These are phyloP conservation scores for Acronicta leporina DNA, from an alignment of 2,888 invertebrate species.

Conservation along the genomic window DNA sequence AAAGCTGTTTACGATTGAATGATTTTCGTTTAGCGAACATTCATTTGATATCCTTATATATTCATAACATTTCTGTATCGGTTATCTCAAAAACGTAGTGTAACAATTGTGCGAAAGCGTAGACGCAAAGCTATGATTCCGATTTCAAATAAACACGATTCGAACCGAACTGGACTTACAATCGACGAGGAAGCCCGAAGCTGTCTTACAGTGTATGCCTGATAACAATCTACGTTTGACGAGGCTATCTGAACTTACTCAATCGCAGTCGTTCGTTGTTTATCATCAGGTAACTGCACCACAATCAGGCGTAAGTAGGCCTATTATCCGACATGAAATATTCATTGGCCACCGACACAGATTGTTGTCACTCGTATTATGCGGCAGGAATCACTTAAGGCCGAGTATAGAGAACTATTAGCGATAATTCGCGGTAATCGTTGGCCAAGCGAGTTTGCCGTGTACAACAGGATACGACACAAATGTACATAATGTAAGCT, in stretches of 20 bases:
- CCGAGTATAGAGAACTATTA: slow-evolving; percentile 68
- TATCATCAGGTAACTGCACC: slow-evolving; percentile 65
- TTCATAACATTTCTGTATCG: too few relatives aligned
- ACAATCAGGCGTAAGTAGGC: slow-evolving; percentile 73
- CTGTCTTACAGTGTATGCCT: slow-evolving; percentile 11
- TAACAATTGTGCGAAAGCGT: too few relatives aligned
- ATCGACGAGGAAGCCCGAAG: slow-evolving; percentile 26
- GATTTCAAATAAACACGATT: slow-evolving; percentile 15
- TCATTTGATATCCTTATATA: too few relatives aligned
- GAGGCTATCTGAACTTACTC: slow-evolving; percentile 51
- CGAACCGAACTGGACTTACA: slow-evolving; percentile 7
- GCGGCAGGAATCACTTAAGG: slow-evolving; percentile 79
- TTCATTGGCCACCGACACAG: slow-evolving; percentile 81
- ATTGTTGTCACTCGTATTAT: slow-evolving; percentile 84
- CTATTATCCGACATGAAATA: slow-evolving; percentile 82
- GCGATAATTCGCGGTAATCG: slow-evolving; percentile 87
- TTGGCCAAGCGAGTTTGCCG: slow-evolving; percentile 55
- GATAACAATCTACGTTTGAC: slow-evolving; percentile 43
- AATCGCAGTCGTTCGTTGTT: slow-evolving; percentile 45
- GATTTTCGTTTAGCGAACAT: slow-evolving; percentile 1
- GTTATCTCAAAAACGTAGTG: too few relatives aligned
- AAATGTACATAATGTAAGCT: slow-evolving; percentile 33
- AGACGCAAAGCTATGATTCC: background rate
- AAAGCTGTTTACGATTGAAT: slow-evolving; percentile 14
- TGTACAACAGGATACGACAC: slow-evolving; percentile 67